phyloP scores from a whole-genome alignment of 2,113 vertebrate species.

The Tragulus kanchil region DNA sequence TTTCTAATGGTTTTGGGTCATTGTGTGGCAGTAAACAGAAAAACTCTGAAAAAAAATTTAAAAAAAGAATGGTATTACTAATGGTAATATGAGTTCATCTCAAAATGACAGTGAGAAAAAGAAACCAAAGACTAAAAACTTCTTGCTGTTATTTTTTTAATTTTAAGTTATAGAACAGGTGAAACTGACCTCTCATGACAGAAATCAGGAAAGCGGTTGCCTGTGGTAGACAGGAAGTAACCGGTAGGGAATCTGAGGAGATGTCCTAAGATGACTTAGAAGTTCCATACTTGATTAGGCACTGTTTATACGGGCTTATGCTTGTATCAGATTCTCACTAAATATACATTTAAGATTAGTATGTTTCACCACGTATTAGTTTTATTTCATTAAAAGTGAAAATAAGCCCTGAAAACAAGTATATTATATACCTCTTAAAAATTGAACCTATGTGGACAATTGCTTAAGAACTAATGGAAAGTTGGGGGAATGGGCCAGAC shows the following conservation, averaged over 20 bases:
- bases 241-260: not conserved
- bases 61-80: not conserved
- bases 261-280: not conserved
- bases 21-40: too few species aligned
- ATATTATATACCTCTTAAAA: not conserved
- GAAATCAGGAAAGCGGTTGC: not conserved
- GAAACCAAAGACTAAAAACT: not conserved
- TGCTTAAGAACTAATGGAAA: not conserved
- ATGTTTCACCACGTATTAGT: not conserved
- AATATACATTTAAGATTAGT: not conserved
- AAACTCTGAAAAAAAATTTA: too few species aligned
- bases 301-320: not conserved
- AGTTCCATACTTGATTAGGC: not conserved
- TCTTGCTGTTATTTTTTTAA: not conserved
- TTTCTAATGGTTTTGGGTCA: not conserved
- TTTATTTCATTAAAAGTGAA: conserved; percentile 2
- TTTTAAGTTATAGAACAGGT: not conserved
- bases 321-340: not conserved
- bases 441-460: not conserved
- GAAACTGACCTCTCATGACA: not conserved
- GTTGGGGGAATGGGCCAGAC: not conserved
- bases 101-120: not conserved
- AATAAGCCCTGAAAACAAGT: not conserved
- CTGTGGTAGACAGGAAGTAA: not conserved
- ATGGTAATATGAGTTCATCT: not conserved